Percentiles rank a stretch among this genome's conserved stretches.
Conservation (phyloP, 2,113 vertebrate genomes). For the Petrocephalus microphthalmus region DNA sequence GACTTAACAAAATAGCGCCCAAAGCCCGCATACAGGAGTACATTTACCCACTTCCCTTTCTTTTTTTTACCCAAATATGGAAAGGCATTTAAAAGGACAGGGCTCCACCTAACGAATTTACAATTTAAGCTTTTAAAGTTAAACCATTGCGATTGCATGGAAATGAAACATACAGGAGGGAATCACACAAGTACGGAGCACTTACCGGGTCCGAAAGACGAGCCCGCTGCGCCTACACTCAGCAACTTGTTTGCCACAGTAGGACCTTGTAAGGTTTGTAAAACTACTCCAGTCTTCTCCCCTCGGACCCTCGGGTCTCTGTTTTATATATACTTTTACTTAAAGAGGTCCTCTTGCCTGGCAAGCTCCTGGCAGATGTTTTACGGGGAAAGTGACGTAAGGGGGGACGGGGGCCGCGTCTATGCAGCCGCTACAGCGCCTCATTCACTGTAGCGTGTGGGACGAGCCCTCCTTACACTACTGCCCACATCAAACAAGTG, state of each 20-base stretch:
- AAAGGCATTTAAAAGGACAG: constrained; percentile 6
- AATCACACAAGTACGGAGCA: not conserved
- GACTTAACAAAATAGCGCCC: not conserved
- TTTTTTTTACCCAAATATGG: constrained; percentile 8
- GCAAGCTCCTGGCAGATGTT: not conserved
- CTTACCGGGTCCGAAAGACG: not conserved
- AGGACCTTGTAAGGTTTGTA: not conserved
- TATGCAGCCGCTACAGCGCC: not conserved
- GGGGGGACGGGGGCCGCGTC: not conserved
- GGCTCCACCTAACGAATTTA: not conserved
- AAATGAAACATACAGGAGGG: not conserved
- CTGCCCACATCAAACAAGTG: not conserved
- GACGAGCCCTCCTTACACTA: not conserved
- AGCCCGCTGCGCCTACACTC: not conserved
- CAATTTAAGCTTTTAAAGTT: not conserved
- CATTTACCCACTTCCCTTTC: not conserved
- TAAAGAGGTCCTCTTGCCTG: not conserved
- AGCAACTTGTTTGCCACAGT: not conserved
- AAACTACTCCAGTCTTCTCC: not conserved
- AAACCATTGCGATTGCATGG: not conserved
- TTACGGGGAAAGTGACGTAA: not conserved
- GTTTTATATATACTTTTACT: not conserved
- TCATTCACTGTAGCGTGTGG: not conserved
- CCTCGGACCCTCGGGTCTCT: not conserved
- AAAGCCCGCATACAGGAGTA: not conserved